Base-by-base conservation (phyloP, 1,140 invertebrate species). In the Tetramorium alpestre region DNA sequence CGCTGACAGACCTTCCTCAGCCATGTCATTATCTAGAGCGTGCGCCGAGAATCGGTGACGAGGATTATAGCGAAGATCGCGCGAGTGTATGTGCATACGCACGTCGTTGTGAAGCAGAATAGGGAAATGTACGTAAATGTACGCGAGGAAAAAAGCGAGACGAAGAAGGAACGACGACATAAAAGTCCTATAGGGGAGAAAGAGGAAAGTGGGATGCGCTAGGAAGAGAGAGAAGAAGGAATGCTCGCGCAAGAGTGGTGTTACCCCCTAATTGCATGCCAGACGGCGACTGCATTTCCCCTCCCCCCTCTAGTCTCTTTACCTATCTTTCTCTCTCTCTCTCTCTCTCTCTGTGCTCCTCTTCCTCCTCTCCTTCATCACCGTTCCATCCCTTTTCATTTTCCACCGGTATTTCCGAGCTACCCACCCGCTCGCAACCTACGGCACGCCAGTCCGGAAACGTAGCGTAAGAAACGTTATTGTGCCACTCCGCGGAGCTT, bases 381-480 rank as follows among this genome's bases (percentile, higher is more conserved):
- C 16, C 62, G 69, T 33, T 77, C 5, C 76, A 67, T 51, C 25
- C 60, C 28, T 51, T 25, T 65, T 58, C 76, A 47, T 22, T 38
- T 80, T 67, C 49, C 22, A 44, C 33, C 38, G 69, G 88, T 89
- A 90, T 90, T 90, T 87, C 88, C 88, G 78, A 89, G 78, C 58
- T 44, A 51, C 87, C 72, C 72, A 70, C 11, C 58, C 56, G 18
- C 70, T 47, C 47, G 51, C 41, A 58, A 47, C 25, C 65, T 44
- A 49, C 77, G 72, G 77, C 85, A 89, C 89, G 88, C 89, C 88
- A 89, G 77, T 82, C 89, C 88, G 89, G 89, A 90, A 90, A 87
- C 88, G 73, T 87, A 67, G 88, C 89, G 85, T 87, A 90, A 90
- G 89, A 90, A 90, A 90, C 77, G 89, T 90, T 90, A 89, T 90